These are phyloP conservation scores for Drosophila quadrilineata DNA, from an alignment of 1,140 invertebrate species.

Conservation along the genomic window DNA sequence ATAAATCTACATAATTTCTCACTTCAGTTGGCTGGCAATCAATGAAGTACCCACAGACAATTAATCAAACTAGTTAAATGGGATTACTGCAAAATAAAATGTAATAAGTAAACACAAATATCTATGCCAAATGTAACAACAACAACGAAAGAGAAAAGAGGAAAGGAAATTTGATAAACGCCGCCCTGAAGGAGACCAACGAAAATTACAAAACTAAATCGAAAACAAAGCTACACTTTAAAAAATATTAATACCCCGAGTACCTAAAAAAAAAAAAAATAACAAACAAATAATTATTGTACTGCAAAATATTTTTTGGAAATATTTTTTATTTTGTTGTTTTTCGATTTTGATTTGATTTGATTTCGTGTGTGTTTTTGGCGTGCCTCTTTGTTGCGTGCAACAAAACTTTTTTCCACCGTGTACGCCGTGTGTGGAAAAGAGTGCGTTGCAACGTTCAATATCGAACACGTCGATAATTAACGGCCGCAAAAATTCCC, in stretches of 20 bases:
- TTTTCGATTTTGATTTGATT: conserved; percentile 47
- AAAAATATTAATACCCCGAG: not conserved
- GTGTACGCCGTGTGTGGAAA: conserved; percentile 35
- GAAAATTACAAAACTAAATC: conserved; percentile 1
- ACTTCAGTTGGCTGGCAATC: too few species aligned
- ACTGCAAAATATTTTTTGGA: conserved; percentile 12
- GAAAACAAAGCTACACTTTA: conserved; percentile 29
- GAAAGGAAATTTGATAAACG: too few species aligned
- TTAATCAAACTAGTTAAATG: conserved; percentile 7
- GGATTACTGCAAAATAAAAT: conserved; percentile 13
- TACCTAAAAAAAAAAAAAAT: conserved; percentile 17
- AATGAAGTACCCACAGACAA: not conserved
- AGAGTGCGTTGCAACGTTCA: conserved; percentile 59
- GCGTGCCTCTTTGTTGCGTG: too few species aligned
- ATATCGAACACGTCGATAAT: conserved; percentile 54
- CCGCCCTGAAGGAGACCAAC: conserved; percentile 44
- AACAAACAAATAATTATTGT: not conserved
- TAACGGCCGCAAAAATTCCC: conserved; percentile 75
- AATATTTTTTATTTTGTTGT: too few species aligned
- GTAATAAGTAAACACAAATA: conserved; percentile 14
- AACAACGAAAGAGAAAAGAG: conserved; percentile 21
- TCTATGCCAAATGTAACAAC: conserved; percentile 62
- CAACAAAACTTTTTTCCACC: conserved; percentile 56
- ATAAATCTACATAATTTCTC: too few species aligned
- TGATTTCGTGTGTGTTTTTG: conserved; percentile 53